phyloP scores from a whole-genome alignment of 1,140 invertebrate genomes.

The Eriocheir sinensis region DNA sequence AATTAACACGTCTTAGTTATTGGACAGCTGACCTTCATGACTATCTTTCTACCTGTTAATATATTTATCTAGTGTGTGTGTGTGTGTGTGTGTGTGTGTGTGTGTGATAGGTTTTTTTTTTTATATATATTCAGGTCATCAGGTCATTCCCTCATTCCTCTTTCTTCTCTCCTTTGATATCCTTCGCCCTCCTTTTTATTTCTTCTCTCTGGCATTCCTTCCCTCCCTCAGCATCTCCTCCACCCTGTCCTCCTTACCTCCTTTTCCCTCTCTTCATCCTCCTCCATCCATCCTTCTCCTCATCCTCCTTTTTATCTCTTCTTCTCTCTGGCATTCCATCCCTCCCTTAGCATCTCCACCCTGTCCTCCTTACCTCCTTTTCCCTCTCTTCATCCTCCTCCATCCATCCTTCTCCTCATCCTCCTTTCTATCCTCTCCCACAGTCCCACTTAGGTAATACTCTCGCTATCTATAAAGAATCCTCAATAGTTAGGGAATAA shows the following conservation, averaged over 20 bases:
- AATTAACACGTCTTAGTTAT: too few species aligned
- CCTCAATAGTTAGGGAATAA: not conserved
- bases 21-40: too few species aligned
- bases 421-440: not conserved
- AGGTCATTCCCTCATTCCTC: not conserved
- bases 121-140: not conserved
- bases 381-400: not conserved
- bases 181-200: too few species aligned
- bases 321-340: not conserved
- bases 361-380: not conserved
- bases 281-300: not conserved
- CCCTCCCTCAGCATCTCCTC: not conserved
- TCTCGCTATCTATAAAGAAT: not conserved
- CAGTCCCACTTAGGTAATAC: not conserved
- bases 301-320: not conserved
- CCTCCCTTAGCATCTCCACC: not conserved
- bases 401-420: not conserved
- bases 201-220: too few species aligned
- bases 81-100: constrained; percentile 10
- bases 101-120: not conserved
- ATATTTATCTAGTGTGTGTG: constrained; percentile 1
- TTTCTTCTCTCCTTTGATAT: too few species aligned
- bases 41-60: not conserved
- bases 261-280: not conserved
- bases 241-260: not conserved